Base-by-base conservation (phyloP, 2,797 vertebrate species). In the Heteromormyrus szaboi region DNA sequence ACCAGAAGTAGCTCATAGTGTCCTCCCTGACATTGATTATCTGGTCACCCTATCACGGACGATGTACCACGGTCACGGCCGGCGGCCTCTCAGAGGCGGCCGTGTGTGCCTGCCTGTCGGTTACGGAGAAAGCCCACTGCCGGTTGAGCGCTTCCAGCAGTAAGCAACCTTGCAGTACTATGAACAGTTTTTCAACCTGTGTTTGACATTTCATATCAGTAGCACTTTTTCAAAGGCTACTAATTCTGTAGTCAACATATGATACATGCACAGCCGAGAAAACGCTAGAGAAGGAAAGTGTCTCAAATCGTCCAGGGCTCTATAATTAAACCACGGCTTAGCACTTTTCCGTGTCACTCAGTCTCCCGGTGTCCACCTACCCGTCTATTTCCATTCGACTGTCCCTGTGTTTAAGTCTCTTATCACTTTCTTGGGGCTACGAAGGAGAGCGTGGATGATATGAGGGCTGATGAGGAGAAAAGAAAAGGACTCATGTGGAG, bases 401-500 rank as follows among this genome's bases (percentile, higher is more conserved):
- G 46, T 29, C 65, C 90, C 88, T 84, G 54, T 85, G n/a, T 1
- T 87, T 87, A 87, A 87, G 50, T 19, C 85, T 56, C 51, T 59
- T 91, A 54, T 90, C 87, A 76, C 68, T 86, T 88, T 89, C 59
- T 89, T 85, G 65, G 83, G 93, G 90, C 87, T 87, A 25, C 4
- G 12, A 87, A 68, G 54, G 88, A 89, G 72, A 44, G 46, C 11
- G 22, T 53, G 50, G 22, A 86, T 54, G 85, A 54, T 56, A 56
- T 19, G 29, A 51, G 88, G 88, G 22, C 72, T 79, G 59, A 83
- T 88, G 86, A 91, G 54, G 65, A 92, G 94, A 93, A 90, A 95
- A 90, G 88, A 93, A 86, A 53, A 93, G 91, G 90, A 90, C 89
- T 89, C 29, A 19, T 85, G 6, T 76, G 88, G 37, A 89, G 91